Percentiles rank a stretch among this genome's conserved stretches.
Conservation (phyloP, 1,140 invertebrate genomes). For the Lepidurus arcticus region DNA sequence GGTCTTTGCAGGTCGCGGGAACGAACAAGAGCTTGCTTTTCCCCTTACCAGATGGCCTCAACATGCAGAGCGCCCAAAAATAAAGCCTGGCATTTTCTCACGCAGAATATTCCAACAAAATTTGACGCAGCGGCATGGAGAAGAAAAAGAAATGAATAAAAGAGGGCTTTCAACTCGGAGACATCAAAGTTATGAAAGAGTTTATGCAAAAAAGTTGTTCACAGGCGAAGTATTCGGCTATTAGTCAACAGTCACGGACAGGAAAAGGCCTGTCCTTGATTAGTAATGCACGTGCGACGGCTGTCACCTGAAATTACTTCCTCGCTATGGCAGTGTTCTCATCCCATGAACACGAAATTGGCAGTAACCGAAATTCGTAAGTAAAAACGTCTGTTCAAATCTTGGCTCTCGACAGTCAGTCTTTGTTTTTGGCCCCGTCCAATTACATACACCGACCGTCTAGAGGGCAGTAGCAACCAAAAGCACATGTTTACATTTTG, state of each 20-base stretch:
- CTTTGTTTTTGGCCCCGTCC: not conserved
- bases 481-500: no score
- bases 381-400: conserved; percentile 1
- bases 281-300: conserved; percentile 20
- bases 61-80: no score
- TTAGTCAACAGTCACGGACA: not conserved
- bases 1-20: no score
- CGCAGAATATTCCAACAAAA: no score
- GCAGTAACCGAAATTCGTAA: not conserved
- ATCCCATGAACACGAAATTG: conserved; percentile 8
- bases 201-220: not conserved
- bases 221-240: not conserved
- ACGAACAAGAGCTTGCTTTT: no score
- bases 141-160: not conserved
- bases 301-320: conserved; percentile 3
- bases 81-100: no score
- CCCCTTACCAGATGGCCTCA: no score
- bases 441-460: not conserved
- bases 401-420: not conserved
- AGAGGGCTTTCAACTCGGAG: not conserved
- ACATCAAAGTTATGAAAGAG: not conserved
- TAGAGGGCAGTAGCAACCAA: no score
- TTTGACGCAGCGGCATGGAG: not conserved
- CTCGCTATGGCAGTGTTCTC: not conserved
- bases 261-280: not conserved